Conservation (phyloP, 1,140 invertebrate species). For the Agrypnia vestita region DNA sequence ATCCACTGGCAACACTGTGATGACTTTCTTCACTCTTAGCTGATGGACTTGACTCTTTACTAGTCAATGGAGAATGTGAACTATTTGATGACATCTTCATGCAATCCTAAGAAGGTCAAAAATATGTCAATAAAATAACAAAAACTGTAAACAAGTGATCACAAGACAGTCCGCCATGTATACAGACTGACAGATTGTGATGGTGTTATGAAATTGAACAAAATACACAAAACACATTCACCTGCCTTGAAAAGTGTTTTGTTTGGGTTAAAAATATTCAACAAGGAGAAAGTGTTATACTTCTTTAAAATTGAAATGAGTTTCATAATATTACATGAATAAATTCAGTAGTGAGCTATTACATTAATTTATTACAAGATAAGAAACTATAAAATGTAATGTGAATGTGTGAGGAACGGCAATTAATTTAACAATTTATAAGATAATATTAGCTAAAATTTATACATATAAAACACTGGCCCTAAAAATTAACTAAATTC, state of each 20-base stretch:
- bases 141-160: background rate
- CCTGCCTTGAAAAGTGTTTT: constrained; percentile 19
- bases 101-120: constrained; percentile 64
- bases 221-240: constrained; percentile 15
- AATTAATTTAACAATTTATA: no score
- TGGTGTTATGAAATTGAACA: constrained; percentile 14
- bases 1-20: constrained; percentile 64
- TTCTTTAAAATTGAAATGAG: constrained; percentile 26
- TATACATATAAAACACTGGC: no score
- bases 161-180: background rate
- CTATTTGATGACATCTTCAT: constrained; percentile 68
- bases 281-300: constrained; percentile 15
- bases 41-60: constrained; percentile 72
- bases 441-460: no score
- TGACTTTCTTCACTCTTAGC: constrained; percentile 71
- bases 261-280: background rate
- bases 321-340: background rate
- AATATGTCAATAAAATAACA: constrained; percentile 21
- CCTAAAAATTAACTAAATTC: background rate
- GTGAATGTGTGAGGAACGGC: no score
- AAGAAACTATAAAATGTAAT: no score
- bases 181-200: background rate
- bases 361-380: background rate
- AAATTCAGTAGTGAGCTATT: constrained; percentile 7
- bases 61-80: constrained; percentile 66